Percentiles rank a stretch among this genome's conserved stretches.
phyloP scores from a whole-genome alignment of 2,797 vertebrate genomes.

The Hippoglossus hippoglossus region DNA sequence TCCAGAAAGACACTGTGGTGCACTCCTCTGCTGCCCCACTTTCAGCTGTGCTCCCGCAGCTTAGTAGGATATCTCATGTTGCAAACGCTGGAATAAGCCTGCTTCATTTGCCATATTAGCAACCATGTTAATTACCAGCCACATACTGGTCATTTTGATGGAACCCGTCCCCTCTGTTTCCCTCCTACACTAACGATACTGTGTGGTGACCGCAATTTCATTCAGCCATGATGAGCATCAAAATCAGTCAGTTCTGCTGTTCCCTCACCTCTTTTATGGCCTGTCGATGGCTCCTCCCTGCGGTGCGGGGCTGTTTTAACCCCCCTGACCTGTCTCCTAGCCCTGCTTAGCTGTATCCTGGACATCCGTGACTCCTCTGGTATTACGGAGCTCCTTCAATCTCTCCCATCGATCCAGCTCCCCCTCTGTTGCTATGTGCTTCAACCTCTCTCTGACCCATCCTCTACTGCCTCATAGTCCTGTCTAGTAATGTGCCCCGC shows the following conservation, averaged over 20 bases:
- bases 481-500: slow-evolving; percentile 75
- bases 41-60: slow-evolving; percentile 55
- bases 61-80: slow-evolving; percentile 60
- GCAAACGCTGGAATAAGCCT: slow-evolving; percentile 50
- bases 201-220: slow-evolving; percentile 6
- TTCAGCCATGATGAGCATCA: slow-evolving; percentile 47
- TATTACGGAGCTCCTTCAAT: slow-evolving; percentile 80
- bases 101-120: slow-evolving; percentile 35
- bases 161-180: not conserved
- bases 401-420: slow-evolving; percentile 78
- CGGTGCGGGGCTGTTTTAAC: slow-evolving; percentile 76
- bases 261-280: slow-evolving; percentile 62
- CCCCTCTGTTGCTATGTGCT: slow-evolving; percentile 75
- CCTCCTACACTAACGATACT: not conserved
- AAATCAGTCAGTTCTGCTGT: slow-evolving; percentile 54
- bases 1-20: slow-evolving; percentile 32
- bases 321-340: slow-evolving; percentile 70
- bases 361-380: slow-evolving; percentile 75
- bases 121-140: slow-evolving; percentile 31
- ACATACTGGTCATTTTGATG: slow-evolving; percentile 20
- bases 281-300: slow-evolving; percentile 67
- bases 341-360: slow-evolving; percentile 76
- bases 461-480: slow-evolving; percentile 75
- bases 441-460: slow-evolving; percentile 81
- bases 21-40: slow-evolving; percentile 60